Evolutionary conservation across 2,113 vertebrate genomes (phyloP), one percentile per base, ranked within the genome.

Genomic region (Riparia riparia): DNA sequence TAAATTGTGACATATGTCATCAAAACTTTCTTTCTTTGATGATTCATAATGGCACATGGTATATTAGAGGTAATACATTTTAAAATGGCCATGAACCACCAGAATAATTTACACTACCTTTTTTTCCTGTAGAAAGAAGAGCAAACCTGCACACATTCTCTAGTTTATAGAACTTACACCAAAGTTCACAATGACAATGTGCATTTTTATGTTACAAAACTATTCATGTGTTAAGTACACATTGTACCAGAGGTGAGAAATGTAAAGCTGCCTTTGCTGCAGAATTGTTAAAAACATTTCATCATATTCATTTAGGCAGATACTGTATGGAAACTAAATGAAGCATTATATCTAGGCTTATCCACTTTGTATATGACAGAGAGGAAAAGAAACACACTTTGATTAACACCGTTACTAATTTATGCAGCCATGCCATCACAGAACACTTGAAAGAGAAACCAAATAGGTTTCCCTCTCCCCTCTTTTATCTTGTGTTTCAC

Each of bases 1-100:
- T 93, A 87, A 93, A 90, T 78, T 87, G 82, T 95, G 61, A 68
- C 49, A 68, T 89, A 56, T 3, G 57, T 89, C 53, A 91, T 68
- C 56, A 85, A 87, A 93, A 71, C 82, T 69, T 24, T 74, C 34
- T 89, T 89, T 22, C 69, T 85, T 17, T 71, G 71, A 65, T 85
- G 65, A 79, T 90, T 91, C 53, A 28, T 91, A 79, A 41, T 76
- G 44, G 51, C 88, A 74, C 26, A n/a, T 31, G 21, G 20, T 53
- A 14, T 85, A 25, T 85, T 89, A 76, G 47, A 78, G 37, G 44
- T 64, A 82, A 90, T 82, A 28, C 19, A 65, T 82, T 93, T 78
- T 61, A 19, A 79, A 92, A 82, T 29, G 70, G 50, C 39, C 3
- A 6, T 14, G 28, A 80, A 7, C 42, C 2, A 4, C 42, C 41